Conservation (phyloP, 2,113 vertebrate genomes). For the Cygnus buccinator region DNA sequence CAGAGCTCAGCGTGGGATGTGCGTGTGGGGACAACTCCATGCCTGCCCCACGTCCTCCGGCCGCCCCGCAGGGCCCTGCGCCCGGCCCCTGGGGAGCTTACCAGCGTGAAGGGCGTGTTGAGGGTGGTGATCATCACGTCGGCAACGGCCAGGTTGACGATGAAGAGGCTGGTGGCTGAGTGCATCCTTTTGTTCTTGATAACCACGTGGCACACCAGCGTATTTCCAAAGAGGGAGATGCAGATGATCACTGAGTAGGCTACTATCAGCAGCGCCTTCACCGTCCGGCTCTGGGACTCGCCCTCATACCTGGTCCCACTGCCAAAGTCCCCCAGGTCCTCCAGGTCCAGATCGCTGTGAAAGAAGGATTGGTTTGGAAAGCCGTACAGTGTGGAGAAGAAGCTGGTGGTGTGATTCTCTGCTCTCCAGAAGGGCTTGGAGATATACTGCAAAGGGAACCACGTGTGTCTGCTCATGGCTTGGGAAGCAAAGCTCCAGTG, state of each 20-base stretch:
- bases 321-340: conserved; percentile 69
- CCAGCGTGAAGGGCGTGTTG: conserved; percentile 84
- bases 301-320: conserved; percentile 55
- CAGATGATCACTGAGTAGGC: conserved; percentile 81
- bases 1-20: background rate
- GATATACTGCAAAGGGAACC: conserved; percentile 61
- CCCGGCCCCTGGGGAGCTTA: conserved; percentile 56
- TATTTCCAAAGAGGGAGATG: conserved; percentile 81
- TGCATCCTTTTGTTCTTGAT: conserved; percentile 80
- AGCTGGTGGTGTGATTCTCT: background rate
- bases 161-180: conserved; percentile 81
- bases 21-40: background rate
- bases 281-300: conserved; percentile 68
- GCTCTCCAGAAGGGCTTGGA: conserved; percentile 57
- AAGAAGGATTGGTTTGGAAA: conserved; percentile 70
- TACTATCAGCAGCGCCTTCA: conserved; percentile 73
- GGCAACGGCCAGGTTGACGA: conserved; percentile 79
- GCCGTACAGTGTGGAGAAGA: conserved; percentile 54
- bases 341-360: conserved; percentile 66
- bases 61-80: background rate
- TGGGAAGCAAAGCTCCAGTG: background rate
- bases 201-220: conserved; percentile 82
- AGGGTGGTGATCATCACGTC: conserved; percentile 82
- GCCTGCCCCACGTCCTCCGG: background rate
- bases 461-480: conserved; percentile 56